Base-by-base conservation (phyloP, 2,888 invertebrate genomes). In the Limnephilus rhombicus region DNA sequence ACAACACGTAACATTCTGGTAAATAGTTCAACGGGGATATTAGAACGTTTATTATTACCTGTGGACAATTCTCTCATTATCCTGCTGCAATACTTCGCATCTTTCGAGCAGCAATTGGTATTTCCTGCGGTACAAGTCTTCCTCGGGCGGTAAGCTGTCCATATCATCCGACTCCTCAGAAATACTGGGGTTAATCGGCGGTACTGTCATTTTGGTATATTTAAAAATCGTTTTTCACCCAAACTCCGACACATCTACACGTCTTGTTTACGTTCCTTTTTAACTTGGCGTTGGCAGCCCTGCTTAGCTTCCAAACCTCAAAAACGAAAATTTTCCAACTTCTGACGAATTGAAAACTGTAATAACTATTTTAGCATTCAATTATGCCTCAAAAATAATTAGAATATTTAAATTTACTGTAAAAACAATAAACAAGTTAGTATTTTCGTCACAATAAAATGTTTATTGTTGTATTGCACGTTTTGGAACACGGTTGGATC, bases 31-130 rank as follows among this genome's bases (percentile, higher is more conserved):
- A 89, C 37, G n/a, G 41, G 81, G 49, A 37, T 41, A 89, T n/a
- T 89, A 89, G 29, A 89, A 91, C 80, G 34, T 86, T 41, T 80
- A 90, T 68, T 80, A 90, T n/a, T 94, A 97, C 97, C 97, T 96
- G 95, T 96, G 96, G 92, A 98, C 97, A 94, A 98, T 96, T 95
- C 97, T 96, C 95, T 98, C 98, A 95, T 98, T 98, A 94, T 98
- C 97, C 96, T 98, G 97, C 94, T 98, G 98, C 94, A 98, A 96
- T 94, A 97, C 97, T 95, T 97, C 97, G 95, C 98, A 98, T 96
- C 97, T 97, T 95, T 98, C 97, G 94, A 97, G 95, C 92, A 98
- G 95, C 94, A 98, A 95, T 95, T 97, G 97, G 95, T 97, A 98
- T 95, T 98, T 98, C 95, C 97, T 97, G 94, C 97, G 97, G 95